Percentiles rank a stretch among this genome's conserved stretches.
Evolutionary conservation across 1,140 invertebrate species (phyloP).

Genomic region (Drosophila paulistorum): DNA sequence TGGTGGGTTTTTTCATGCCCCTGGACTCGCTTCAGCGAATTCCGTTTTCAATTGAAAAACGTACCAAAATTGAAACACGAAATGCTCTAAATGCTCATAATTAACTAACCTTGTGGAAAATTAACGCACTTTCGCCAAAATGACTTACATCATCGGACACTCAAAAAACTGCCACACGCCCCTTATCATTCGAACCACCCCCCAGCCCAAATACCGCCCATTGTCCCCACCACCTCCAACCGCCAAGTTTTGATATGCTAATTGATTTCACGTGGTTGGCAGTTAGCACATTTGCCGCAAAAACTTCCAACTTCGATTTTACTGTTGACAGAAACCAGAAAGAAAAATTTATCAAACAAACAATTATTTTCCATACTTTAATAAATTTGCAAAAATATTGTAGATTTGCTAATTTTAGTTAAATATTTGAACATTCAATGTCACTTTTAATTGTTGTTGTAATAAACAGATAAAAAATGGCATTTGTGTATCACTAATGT

Average conservation of each 20-base stretch:
- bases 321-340: conserved; percentile 21
- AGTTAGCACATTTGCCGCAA: conserved; percentile 48
- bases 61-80: conserved; percentile 6
- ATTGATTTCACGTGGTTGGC: conserved; percentile 73
- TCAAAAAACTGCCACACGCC: conserved; percentile 9
- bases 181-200: conserved; percentile 21
- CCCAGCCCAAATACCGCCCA: too few relatives aligned
- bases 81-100: conserved; percentile 58
- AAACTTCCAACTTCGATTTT: not conserved
- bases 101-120: conserved; percentile 60
- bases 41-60: conserved; percentile 11
- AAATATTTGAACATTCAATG: conserved; percentile 32
- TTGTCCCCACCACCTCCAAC: not conserved
- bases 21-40: conserved; percentile 17
- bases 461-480: not conserved
- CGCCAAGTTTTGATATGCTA: conserved; percentile 53
- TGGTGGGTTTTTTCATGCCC: conserved; percentile 32
- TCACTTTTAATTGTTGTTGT: not conserved
- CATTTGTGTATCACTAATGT: conserved; percentile 1
- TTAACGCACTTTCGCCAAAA: conserved; percentile 71
- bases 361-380: not conserved
- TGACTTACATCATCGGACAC: conserved; percentile 60
- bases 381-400: conserved; percentile 2
- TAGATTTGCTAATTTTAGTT: conserved; percentile 33
- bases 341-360: conserved; percentile 4